Conservation (phyloP, 2,797 vertebrate species). For the Parauchenoglanis ngamensis region DNA sequence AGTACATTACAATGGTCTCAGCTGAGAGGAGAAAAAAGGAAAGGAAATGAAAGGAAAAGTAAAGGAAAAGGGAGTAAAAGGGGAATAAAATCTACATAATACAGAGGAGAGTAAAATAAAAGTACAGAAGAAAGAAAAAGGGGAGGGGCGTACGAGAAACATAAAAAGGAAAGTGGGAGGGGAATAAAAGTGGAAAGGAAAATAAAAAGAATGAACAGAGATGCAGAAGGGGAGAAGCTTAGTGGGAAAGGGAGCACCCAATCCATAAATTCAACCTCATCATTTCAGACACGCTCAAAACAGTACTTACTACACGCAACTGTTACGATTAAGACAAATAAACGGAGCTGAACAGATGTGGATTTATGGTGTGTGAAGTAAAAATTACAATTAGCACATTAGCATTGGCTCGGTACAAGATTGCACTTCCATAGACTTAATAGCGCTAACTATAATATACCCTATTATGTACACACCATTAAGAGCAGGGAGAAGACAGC, state of each 20-base stretch:
- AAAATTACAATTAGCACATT: constrained; percentile 33
- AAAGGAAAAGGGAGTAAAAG: neutral
- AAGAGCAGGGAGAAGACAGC: constrained; percentile 5
- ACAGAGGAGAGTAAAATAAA: neutral
- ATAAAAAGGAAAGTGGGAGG: neutral
- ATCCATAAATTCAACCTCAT: constrained; percentile 27
- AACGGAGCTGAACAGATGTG: constrained; percentile 31
- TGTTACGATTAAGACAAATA: constrained; percentile 11
- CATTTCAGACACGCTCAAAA: constrained; percentile 1
- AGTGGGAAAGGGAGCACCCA: neutral
- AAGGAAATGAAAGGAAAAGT: too few species aligned
- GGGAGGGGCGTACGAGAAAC: neutral
- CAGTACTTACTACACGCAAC: constrained; percentile 19
- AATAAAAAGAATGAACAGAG: neutral
- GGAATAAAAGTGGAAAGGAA: neutral
- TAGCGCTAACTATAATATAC: neutral
- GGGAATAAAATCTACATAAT: neutral
- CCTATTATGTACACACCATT: constrained; percentile 21
- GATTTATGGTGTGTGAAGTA: constrained; percentile 33
- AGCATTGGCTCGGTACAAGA: constrained; percentile 17
- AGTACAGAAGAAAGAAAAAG: neutral
- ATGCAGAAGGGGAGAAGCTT: neutral
- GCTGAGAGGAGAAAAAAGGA: neutral
- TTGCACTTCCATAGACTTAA: constrained; percentile 14
- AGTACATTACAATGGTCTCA: constrained; percentile 37